Evolutionary conservation across 2,113 vertebrate species (phyloP).

Genomic region (Phodopus roborovskii): DNA sequence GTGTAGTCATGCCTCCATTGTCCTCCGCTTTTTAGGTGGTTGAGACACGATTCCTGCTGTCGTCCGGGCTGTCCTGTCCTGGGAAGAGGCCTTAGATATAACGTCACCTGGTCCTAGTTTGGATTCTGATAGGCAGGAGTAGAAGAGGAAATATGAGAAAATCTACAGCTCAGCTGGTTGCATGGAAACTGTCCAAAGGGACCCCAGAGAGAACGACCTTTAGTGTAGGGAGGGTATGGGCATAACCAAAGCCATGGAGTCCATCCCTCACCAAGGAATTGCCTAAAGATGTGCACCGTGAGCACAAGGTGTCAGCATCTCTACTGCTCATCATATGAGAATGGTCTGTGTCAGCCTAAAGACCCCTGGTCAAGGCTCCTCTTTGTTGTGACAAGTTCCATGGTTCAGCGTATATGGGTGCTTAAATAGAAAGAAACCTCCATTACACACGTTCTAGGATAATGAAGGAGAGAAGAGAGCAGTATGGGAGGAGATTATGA

Average conservation of each 20-base stretch:
- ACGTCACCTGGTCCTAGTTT: conserved; percentile 88
- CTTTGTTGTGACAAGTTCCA: too few relatives aligned
- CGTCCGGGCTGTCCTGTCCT: conserved; percentile 82
- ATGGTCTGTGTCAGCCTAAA: not conserved
- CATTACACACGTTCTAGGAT: conserved; percentile 81
- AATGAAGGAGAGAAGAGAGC: conserved; percentile 94
- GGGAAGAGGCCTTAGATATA: conserved; percentile 83
- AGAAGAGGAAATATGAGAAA: conserved; percentile 91
- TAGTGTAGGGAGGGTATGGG: not conserved
- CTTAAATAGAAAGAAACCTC: not conserved
- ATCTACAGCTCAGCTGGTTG: conserved; percentile 89
- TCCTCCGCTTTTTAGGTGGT: conserved; percentile 65
- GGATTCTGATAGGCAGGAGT: conserved; percentile 91
- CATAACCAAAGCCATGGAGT: not conserved
- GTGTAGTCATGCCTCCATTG: not conserved
- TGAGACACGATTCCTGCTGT: conserved; percentile 81
- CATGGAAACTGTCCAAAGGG: not conserved
- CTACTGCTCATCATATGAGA: not conserved
- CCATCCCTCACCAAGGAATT: not conserved
- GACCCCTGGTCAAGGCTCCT: not conserved
- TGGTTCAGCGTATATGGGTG: not conserved
- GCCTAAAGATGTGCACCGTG: not conserved
- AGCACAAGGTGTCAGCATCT: not conserved
- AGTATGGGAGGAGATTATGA: conserved; percentile 97
- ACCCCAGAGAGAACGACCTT: not conserved